A percentile compares a stretch with the other conserved stretches of the same genome.
phyloP scores from a whole-genome alignment of 2,797 vertebrate genomes.

The Sternarchorhynchus goeldii region DNA sequence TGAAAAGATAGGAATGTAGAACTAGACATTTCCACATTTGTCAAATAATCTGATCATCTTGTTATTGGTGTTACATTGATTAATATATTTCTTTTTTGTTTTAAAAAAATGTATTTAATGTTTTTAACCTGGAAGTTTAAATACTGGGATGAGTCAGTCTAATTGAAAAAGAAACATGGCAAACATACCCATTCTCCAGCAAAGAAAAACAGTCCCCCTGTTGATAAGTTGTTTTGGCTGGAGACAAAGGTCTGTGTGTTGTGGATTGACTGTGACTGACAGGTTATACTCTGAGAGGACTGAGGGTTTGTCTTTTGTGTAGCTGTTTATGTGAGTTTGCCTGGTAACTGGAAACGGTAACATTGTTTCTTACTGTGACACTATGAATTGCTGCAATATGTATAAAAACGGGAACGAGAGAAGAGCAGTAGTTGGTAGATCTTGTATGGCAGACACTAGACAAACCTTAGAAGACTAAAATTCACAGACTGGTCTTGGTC shows the following conservation, averaged over 20 bases:
- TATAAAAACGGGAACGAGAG: background rate
- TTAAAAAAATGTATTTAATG: too few species aligned
- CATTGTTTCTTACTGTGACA: slow-evolving; percentile 38
- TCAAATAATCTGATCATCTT: background rate
- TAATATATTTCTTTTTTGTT: too few species aligned
- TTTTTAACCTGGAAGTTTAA: too few species aligned
- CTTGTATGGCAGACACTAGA: background rate
- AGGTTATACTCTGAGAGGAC: slow-evolving; percentile 37
- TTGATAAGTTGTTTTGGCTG: slow-evolving; percentile 60
- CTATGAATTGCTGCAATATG: slow-evolving; percentile 25
- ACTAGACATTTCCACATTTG: background rate
- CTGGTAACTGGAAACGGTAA: slow-evolving; percentile 46
- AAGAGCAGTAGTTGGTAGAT: background rate
- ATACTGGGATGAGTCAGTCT: background rate
- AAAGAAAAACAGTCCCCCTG: slow-evolving; percentile 58
- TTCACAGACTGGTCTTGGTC: background rate
- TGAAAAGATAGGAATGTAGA: background rate
- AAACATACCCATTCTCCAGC: slow-evolving; percentile 52
- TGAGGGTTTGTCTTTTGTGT: slow-evolving; percentile 29
- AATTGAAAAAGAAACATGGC: slow-evolving; percentile 29
- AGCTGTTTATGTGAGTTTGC: slow-evolving; percentile 47
- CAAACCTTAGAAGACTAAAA: background rate
- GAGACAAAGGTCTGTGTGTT: slow-evolving; percentile 34
- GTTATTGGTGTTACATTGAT: too few species aligned
- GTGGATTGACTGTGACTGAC: slow-evolving; percentile 52